Conservation (phyloP, 2,797 vertebrate genomes). For the Intellagama lesueurii region DNA sequence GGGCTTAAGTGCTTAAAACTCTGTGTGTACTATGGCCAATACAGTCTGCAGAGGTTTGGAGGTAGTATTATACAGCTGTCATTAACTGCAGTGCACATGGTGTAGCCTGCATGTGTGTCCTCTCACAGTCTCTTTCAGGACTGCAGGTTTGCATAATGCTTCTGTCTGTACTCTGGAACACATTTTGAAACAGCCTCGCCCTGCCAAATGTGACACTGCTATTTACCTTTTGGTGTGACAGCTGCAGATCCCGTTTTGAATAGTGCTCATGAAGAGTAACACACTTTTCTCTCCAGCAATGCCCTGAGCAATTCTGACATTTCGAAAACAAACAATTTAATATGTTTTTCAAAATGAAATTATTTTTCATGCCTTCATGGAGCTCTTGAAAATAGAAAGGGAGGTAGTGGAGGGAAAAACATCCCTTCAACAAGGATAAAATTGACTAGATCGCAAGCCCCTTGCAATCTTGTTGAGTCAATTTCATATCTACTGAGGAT, state of each 20-base stretch:
- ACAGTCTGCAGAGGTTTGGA: neutral
- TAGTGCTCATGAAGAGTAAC: neutral
- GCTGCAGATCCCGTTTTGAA: neutral
- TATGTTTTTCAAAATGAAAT: neutral
- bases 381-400: neutral
- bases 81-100: neutral
- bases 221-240: neutral
- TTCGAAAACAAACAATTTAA: neutral
- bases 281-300: neutral
- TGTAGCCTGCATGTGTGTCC: too few relatives aligned
- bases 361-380: neutral
- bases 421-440: neutral
- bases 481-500: neutral
- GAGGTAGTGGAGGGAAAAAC: neutral
- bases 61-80: neutral
- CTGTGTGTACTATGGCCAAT: neutral
- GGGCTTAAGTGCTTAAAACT: neutral
- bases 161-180: neutral
- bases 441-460: neutral
- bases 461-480: neutral
- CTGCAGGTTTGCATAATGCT: neutral
- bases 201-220: neutral
- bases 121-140: neutral
- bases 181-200: neutral
- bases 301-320: neutral